Conservation (phyloP, 2,797 vertebrate genomes). For the Syncerus caffer region DNA sequence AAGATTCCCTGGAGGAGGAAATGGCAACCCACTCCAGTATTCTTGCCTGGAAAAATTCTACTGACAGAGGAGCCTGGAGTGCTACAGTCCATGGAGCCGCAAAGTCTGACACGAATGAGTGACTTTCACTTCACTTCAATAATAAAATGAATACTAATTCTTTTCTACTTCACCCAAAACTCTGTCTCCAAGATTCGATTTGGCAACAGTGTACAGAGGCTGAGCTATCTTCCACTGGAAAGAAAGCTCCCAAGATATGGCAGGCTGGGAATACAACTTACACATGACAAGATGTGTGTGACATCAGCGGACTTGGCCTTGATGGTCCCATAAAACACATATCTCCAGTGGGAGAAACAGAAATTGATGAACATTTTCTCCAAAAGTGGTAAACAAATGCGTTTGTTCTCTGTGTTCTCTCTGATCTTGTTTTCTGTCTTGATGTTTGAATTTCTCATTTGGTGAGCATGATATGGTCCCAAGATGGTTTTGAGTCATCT, state of each 20-base stretch:
- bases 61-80: background rate
- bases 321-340: background rate
- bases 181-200: background rate
- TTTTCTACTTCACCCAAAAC: background rate
- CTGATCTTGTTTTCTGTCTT: background rate
- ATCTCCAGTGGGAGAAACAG: background rate
- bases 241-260: background rate
- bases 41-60: background rate
- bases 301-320: background rate
- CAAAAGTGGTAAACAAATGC: background rate
- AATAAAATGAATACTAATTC: background rate
- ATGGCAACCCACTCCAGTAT: background rate
- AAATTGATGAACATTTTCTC: background rate
- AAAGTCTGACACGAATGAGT: background rate
- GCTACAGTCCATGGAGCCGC: fast-evolving
- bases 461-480: background rate
- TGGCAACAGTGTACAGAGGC: background rate
- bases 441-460: background rate
- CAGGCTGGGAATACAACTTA: background rate
- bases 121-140: background rate
- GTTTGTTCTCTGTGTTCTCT: background rate
- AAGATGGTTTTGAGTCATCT: background rate
- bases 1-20: background rate
- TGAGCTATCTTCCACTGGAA: background rate
- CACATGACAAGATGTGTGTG: background rate